phyloP scores from a whole-genome alignment of 2,888 invertebrate genomes.

The Lochmaea crataegi region DNA sequence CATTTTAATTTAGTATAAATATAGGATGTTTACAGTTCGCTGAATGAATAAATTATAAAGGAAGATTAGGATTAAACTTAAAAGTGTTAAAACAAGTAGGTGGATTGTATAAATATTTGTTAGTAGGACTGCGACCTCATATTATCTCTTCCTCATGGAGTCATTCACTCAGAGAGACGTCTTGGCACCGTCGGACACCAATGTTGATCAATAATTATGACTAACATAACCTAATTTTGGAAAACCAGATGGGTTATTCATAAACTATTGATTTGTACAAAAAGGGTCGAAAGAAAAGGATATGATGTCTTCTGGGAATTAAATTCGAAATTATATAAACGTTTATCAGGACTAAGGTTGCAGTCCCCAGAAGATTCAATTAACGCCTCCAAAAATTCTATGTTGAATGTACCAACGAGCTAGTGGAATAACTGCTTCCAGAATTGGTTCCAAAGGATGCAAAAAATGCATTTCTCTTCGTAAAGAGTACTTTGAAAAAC shows the following conservation, averaged over 20 bases:
- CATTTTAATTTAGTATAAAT: not conserved
- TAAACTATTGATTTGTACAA: too few relatives aligned
- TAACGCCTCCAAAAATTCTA: too few relatives aligned
- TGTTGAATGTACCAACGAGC: too few relatives aligned
- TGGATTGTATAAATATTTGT: not conserved
- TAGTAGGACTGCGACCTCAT: constrained; percentile 5
- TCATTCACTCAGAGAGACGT: not conserved
- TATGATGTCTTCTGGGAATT: too few relatives aligned
- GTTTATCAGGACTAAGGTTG: too few relatives aligned
- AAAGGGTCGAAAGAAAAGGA: too few relatives aligned
- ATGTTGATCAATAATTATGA: not conserved
- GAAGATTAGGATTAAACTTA: not conserved
- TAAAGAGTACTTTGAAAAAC: too few relatives aligned
- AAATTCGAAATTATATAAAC: too few relatives aligned
- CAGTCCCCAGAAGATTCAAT: too few relatives aligned
- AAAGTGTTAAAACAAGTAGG: not conserved
- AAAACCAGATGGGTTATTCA: not conserved
- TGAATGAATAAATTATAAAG: not conserved
- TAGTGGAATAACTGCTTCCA: too few relatives aligned
- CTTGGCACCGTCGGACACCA: not conserved
- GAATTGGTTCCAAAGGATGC: too few relatives aligned
- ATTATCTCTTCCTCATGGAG: not conserved
- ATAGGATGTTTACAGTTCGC: not conserved
- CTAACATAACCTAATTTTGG: not conserved
- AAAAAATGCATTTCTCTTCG: too few relatives aligned